A percentile compares a stretch with the other conserved stretches of the same genome.
These are phyloP conservation scores for Oryzias melastigma DNA, from an alignment of 2,113 vertebrate genomes.

Conservation along the genomic window DNA sequence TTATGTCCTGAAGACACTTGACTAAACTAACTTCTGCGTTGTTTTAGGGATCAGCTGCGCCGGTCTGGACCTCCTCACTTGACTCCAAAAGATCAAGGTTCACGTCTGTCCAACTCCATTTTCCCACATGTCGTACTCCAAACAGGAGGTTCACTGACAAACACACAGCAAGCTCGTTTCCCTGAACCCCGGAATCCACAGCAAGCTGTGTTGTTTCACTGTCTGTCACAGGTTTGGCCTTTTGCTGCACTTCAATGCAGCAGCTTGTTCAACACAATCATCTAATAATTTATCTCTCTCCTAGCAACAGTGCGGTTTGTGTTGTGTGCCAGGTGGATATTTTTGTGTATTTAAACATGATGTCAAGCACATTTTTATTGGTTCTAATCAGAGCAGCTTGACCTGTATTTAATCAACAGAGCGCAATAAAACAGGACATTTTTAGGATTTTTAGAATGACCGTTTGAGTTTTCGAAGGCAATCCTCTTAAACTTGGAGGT, in stretches of 20 bases:
- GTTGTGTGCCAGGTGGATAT: constrained; percentile 12
- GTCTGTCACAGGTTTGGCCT: constrained; percentile 24
- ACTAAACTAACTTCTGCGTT: constrained; percentile 21
- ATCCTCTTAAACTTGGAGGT: constrained; percentile 22
- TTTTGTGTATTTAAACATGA: constrained; percentile 7
- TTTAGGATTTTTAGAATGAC: not conserved
- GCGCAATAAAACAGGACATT: not conserved
- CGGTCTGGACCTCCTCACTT: constrained; percentile 48
- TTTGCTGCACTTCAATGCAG: constrained; percentile 28
- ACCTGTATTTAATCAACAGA: not conserved
- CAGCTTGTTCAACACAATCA: constrained; percentile 11
- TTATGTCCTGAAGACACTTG: constrained; percentile 6
- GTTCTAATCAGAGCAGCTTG: not conserved
- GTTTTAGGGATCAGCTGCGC: constrained; percentile 34
- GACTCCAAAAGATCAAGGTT: constrained; percentile 56
- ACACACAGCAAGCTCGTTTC: constrained; percentile 17
- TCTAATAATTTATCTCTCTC: constrained; percentile 3
- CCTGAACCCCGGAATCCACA: constrained; percentile 21
- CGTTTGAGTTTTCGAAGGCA: constrained; percentile 4
- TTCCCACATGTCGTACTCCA: constrained; percentile 52
- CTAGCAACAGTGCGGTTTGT: constrained; percentile 5
- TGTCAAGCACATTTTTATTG: constrained; percentile 9
- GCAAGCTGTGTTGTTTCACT: constrained; percentile 18
- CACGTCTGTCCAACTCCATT: constrained; percentile 47
- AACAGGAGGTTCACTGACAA: constrained; percentile 32